phyloP scores from a whole-genome alignment of 2,797 vertebrate genomes.

The Lepilemur ruficaudatus region DNA sequence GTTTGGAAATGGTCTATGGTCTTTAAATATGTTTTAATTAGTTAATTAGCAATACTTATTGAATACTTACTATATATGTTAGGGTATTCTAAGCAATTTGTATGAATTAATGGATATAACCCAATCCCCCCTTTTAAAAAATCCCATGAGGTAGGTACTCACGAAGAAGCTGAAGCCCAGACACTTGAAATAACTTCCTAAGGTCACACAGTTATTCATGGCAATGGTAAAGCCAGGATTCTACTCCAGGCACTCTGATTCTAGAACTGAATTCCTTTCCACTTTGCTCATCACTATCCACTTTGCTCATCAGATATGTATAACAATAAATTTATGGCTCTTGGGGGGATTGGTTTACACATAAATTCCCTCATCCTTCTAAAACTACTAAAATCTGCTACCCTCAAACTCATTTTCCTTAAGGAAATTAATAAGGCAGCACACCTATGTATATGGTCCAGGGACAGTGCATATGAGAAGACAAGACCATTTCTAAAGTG shows the following conservation, averaged over 20 bases:
- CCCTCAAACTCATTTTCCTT: background rate
- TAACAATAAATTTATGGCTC: background rate
- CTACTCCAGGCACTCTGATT: background rate
- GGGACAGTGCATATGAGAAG: background rate
- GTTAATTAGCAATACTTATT: background rate
- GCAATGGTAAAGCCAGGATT: background rate
- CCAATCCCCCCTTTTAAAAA: background rate
- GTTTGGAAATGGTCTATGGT: background rate
- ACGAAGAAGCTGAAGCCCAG: slow-evolving; percentile 27
- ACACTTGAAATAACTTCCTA: background rate
- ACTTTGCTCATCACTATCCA: background rate
- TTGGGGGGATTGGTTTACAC: background rate
- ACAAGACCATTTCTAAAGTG: background rate
- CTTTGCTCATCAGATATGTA: background rate
- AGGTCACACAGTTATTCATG: background rate
- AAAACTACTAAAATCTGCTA: slow-evolving; percentile 16
- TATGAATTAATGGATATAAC: background rate
- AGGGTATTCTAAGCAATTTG: background rate
- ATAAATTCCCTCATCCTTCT: background rate
- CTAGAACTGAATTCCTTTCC: background rate
- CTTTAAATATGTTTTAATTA: slow-evolving; percentile 9
- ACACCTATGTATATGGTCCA: background rate
- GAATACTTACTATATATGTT: background rate
- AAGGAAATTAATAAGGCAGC: background rate
- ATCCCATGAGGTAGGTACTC: background rate